Evolutionary conservation across 92 coral and sea anemone genomes (phyloP).

Genomic region (Bergia sp.): DNA sequence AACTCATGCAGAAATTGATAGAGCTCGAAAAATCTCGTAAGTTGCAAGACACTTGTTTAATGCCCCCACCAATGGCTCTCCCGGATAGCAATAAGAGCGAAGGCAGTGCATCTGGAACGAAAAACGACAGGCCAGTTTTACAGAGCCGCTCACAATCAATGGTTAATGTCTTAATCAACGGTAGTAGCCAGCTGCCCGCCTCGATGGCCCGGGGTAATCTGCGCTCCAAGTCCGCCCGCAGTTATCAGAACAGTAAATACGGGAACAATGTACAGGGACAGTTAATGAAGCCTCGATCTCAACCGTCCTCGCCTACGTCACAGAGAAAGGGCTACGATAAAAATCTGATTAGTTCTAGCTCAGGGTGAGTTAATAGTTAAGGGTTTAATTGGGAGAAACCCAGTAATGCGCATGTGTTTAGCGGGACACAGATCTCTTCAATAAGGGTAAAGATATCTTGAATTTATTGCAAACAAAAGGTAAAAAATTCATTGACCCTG

Average conservation of each 20-base stretch:
- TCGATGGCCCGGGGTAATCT: constrained; percentile 88
- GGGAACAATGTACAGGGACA: constrained; percentile 54
- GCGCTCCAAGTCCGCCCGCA: constrained; percentile 95
- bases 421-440: no score
- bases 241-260: constrained; percentile 75
- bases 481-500: no score
- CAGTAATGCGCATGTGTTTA: no score
- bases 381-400: background rate
- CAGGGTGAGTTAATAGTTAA: constrained; percentile 40
- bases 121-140: constrained; percentile 21
- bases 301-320: constrained; percentile 90
- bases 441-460: no score
- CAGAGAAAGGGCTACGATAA: constrained; percentile 76
- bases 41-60: constrained; percentile 50
- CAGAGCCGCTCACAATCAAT: constrained; percentile 58
- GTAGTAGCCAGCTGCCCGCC: constrained; percentile 62
- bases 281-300: constrained; percentile 74
- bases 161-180: constrained; percentile 52
- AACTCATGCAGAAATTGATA: constrained; percentile 91
- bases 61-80: constrained; percentile 56
- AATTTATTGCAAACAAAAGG: no score
- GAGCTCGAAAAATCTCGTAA: constrained; percentile 95
- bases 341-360: constrained; percentile 39
- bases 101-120: constrained; percentile 1
- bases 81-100: constrained; percentile 34